Evolutionary conservation across 2,888 invertebrate species (phyloP).

Genomic region (Gasteruption jaculator): DNA sequence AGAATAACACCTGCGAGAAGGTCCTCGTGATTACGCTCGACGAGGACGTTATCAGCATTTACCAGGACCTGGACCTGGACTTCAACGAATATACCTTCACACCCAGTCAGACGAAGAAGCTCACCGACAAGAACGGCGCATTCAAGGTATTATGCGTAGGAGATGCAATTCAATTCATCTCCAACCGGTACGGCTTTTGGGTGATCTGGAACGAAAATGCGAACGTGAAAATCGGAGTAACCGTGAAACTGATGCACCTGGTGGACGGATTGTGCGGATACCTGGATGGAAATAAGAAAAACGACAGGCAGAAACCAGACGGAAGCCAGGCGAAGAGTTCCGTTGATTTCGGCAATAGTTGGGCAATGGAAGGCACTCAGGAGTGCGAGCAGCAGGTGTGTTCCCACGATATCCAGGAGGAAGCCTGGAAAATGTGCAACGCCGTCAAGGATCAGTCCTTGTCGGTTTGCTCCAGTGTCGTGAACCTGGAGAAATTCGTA

Average conservation of each 20-base stretch:
- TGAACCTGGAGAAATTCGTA: constrained; percentile 67
- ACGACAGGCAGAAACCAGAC: constrained; percentile 70
- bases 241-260: constrained; percentile 58
- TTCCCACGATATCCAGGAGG: constrained; percentile 59
- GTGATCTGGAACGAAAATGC: constrained; percentile 67
- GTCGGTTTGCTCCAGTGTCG: constrained; percentile 59
- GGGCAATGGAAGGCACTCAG: constrained; percentile 54
- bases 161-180: constrained; percentile 64
- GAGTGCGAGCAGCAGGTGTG: constrained; percentile 58
- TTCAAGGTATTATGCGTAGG: constrained; percentile 69
- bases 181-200: constrained; percentile 69
- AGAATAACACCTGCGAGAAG: constrained; percentile 56
- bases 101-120: constrained; percentile 59
- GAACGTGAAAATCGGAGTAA: constrained; percentile 68
- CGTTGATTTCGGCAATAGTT: constrained; percentile 72
- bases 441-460: constrained; percentile 66
- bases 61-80: constrained; percentile 39
- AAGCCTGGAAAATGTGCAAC: constrained; percentile 66
- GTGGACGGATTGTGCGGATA: constrained; percentile 80
- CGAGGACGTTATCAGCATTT: constrained; percentile 56
- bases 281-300: constrained; percentile 62
- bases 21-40: constrained; percentile 64
- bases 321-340: constrained; percentile 61
- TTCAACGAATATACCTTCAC: constrained; percentile 32
- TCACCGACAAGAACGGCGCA: constrained; percentile 55